A percentile compares a stretch with the other conserved stretches of the same genome.
Conservation (phyloP, 2,797 vertebrate genomes). For the Hirundo rustica region DNA sequence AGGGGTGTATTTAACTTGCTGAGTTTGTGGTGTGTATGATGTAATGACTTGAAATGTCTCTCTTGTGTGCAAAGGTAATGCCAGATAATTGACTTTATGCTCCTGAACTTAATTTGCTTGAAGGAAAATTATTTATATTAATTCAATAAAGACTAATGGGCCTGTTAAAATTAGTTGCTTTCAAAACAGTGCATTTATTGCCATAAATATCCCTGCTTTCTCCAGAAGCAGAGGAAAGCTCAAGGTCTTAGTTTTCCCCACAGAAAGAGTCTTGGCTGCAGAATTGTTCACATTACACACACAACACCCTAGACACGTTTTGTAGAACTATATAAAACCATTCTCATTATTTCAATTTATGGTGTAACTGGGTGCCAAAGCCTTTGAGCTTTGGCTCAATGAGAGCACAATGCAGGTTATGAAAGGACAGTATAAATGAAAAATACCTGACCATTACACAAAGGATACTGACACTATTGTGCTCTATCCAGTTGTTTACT, state of each 20-base stretch:
- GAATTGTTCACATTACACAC: neutral
- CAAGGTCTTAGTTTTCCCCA: neutral
- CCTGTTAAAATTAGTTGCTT: constrained; percentile 8
- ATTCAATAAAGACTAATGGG: constrained; percentile 4
- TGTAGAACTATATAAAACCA: constrained; percentile 8
- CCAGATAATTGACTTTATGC: constrained; percentile 11
- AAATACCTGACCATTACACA: neutral
- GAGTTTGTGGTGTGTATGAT: neutral
- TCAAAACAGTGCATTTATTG: constrained; percentile 6
- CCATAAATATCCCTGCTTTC: neutral
- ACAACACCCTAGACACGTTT: neutral
- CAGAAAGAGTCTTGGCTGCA: neutral
- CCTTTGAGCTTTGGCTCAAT: constrained; percentile 39
- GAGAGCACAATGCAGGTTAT: neutral
- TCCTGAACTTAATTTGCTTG: constrained; percentile 1
- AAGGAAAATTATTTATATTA: neutral
- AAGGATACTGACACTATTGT: neutral
- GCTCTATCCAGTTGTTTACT: neutral
- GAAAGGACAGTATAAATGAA: constrained; percentile 38
- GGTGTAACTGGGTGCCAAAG: neutral
- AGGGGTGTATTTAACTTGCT: neutral
- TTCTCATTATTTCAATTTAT: constrained; percentile 57
- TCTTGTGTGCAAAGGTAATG: constrained; percentile 1
- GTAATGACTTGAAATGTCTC: constrained; percentile 10
- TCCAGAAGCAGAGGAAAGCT: neutral